Conservation (phyloP, 1,140 invertebrate genomes). For the Holcopasites calliopsidis region DNA sequence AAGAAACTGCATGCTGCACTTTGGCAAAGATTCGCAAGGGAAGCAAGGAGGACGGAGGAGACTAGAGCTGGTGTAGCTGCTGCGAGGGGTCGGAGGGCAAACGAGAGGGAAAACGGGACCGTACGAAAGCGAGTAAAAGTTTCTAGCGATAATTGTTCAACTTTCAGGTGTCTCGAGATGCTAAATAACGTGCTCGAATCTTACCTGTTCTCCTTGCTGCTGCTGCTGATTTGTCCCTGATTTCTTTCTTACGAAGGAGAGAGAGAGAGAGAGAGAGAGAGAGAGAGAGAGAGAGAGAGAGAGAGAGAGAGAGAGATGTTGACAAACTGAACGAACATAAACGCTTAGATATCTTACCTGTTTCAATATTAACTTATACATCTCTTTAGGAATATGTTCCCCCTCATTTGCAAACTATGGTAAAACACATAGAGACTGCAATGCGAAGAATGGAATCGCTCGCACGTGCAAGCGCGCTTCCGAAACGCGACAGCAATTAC, state of each 20-base stretch:
- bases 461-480: neutral
- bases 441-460: neutral
- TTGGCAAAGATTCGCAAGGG: conserved; percentile 55
- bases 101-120: conserved; percentile 11
- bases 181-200: conserved; percentile 43
- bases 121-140: conserved; percentile 35
- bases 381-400: conserved; percentile 1
- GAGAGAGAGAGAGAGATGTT: too few species aligned
- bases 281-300: too few species aligned
- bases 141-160: conserved; percentile 48
- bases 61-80: neutral
- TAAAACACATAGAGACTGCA: conserved; percentile 1
- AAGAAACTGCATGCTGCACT: conserved; percentile 64
- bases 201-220: neutral
- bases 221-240: neutral
- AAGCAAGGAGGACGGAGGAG: neutral
- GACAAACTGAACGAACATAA: neutral
- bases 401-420: neutral
- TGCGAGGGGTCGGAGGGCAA: neutral
- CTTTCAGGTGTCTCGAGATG: conserved; percentile 34
- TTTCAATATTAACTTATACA: neutral
- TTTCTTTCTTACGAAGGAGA: neutral
- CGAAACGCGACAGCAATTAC: conserved; percentile 31
- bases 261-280: too few species aligned
- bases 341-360: neutral